Base-by-base conservation (phyloP, 2,888 invertebrate species). In the Campoletis raptor region DNA sequence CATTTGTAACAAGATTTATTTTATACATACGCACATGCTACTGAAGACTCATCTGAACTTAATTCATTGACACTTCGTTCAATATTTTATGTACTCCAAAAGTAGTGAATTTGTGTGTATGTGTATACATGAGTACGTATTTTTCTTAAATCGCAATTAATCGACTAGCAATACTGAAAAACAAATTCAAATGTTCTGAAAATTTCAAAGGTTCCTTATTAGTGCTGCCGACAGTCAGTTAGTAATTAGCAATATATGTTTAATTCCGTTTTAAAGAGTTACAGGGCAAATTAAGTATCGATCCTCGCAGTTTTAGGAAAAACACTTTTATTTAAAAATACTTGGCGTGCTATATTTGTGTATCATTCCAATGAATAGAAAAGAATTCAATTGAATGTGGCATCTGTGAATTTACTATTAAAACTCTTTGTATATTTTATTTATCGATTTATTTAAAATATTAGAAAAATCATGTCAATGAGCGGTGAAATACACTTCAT, bases 1-100 rank as follows among this genome's bases (percentile, higher is more conserved):
- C 45, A 76, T 61, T 54, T 64, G 21, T 40, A 42, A 67, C 21
- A 67, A 40, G 66, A 37, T 67, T 40, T 40, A 67, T 40, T 67
- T n/a, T 67, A 67, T 36, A 18, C 15, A 66, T 66, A n/a, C 57
- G 57, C 57, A 57, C 24, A 57, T 30, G 61, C 61, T 61, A 15
- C 61, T 61, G 1, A 30, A 61, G 30, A 6, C 61, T 61, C 61
- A 30, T 30, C 61, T 30, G 30, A 61, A 61, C 24, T 42, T 21
- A 24, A 48, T 48, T n/a, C 18, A 15, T 36, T 30, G 70, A 12
- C n/a, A 37, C 37, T 36, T 54, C n/a, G 54, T 21, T 54, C 12
- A 77, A 61, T 66, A 37, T 24, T 21, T 52, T 40, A 67, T 77
- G 36, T 52, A 52, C 66, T 15, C 10, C 15, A 8, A 4, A 18